A percentile compares a stretch with the other conserved stretches of the same genome.
phyloP scores from a whole-genome alignment of 1,140 invertebrate species.

The Diploscapter pachys region DNA sequence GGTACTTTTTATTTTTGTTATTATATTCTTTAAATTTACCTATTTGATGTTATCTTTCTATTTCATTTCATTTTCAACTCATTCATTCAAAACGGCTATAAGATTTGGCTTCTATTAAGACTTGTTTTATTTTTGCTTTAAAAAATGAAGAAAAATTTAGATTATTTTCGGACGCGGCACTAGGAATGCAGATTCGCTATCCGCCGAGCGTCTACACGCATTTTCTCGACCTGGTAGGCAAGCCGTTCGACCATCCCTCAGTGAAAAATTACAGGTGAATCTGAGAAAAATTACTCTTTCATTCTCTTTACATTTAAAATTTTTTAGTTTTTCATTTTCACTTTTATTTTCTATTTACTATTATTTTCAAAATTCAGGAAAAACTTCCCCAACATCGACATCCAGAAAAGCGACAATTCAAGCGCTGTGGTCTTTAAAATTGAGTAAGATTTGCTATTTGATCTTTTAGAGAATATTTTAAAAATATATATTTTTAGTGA shows the following conservation, averaged over 20 bases:
- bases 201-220: constrained; percentile 2
- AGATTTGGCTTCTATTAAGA: constrained; percentile 59
- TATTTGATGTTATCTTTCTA: not conserved
- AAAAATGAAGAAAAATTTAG: constrained; percentile 73
- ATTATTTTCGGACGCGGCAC: constrained; percentile 87
- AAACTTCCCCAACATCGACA: constrained; percentile 79
- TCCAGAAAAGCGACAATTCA: constrained; percentile 67
- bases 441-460: constrained; percentile 66
- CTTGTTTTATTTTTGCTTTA: too few species aligned
- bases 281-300: too few species aligned
- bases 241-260: constrained; percentile 81
- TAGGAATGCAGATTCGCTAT: constrained; percentile 3
- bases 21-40: not conserved
- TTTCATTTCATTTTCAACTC: constrained; percentile 65
- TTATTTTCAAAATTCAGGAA: constrained; percentile 66
- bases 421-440: constrained; percentile 9
- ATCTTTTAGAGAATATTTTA: constrained; percentile 37
- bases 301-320: too few species aligned
- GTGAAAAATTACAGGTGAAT: constrained; percentile 65
- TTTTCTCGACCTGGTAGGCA: constrained; percentile 83
- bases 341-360: too few species aligned
- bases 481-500: constrained; percentile 39
- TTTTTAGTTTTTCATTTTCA: too few species aligned
- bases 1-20: not conserved
- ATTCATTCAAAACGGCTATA: too few species aligned